phyloP scores from a whole-genome alignment of 2,113 vertebrate species.

The Chrysochloris asiatica region DNA sequence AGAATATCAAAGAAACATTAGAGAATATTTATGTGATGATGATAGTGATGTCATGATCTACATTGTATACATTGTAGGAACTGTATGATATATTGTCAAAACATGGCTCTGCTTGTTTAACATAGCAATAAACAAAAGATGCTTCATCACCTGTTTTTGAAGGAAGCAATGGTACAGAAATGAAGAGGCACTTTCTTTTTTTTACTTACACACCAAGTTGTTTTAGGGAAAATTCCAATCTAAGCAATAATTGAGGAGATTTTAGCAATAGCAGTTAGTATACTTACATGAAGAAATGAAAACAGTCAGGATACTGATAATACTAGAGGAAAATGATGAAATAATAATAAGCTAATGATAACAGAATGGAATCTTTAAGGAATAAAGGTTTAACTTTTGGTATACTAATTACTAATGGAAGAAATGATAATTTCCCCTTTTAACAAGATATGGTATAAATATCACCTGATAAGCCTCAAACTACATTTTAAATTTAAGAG shows the following conservation, averaged over 20 bases:
- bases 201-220: neutral
- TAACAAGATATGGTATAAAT: conserved; percentile 58
- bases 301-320: conserved; percentile 35
- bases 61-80: neutral
- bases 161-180: neutral
- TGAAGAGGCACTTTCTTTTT: conserved; percentile 4
- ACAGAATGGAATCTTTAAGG: conserved; percentile 51
- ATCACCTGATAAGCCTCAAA: conserved; percentile 66
- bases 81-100: neutral
- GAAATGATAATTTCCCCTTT: conserved; percentile 37
- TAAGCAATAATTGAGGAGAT: neutral
- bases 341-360: conserved; percentile 47
- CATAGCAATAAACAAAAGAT: neutral
- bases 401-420: conserved; percentile 59
- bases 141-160: neutral
- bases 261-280: neutral
- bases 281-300: conserved; percentile 13
- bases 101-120: neutral
- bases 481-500: conserved; percentile 60
- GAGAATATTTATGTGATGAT: neutral
- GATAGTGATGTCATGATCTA: neutral
- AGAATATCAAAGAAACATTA: neutral
- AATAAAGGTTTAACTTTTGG: conserved; percentile 49
- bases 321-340: conserved; percentile 15
- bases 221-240: neutral